Conservation (phyloP, 2,797 vertebrate species). For the Anguilla megastoma region DNA sequence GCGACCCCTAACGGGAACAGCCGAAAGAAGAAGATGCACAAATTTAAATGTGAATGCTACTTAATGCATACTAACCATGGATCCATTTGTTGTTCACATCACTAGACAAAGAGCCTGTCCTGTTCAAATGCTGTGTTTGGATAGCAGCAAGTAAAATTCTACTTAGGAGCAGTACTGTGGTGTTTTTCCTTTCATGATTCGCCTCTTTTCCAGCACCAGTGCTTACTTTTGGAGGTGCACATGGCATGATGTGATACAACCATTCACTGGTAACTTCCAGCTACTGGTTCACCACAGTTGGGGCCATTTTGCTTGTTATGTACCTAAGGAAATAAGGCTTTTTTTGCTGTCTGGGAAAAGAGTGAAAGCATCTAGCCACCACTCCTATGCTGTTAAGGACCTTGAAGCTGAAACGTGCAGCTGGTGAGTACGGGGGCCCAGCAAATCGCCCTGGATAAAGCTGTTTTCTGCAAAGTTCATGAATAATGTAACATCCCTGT, state of each 20-base stretch:
- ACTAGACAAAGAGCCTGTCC: background rate
- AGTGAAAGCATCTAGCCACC: background rate
- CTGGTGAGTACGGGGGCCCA: conserved; percentile 45
- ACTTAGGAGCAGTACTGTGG: background rate
- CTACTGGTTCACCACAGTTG: background rate
- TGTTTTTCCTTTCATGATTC: background rate
- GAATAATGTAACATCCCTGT: conserved; percentile 36
- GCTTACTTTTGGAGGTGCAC: background rate
- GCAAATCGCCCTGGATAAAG: conserved; percentile 43
- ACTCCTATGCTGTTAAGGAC: conserved; percentile 27
- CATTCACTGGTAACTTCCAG: conserved; percentile 2
- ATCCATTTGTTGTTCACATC: background rate
- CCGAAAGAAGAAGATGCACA: background rate
- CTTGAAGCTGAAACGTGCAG: conserved; percentile 24
- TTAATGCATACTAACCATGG: background rate
- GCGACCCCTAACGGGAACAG: too few relatives aligned
- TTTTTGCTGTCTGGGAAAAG: background rate
- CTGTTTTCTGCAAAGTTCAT: conserved; percentile 40
- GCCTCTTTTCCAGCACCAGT: background rate
- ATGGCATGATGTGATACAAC: background rate
- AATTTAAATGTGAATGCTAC: background rate
- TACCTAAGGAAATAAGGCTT: background rate
- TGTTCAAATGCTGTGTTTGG: background rate
- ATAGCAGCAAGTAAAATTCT: background rate
- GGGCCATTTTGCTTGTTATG: background rate